These are phyloP conservation scores for Aphelinus atriplicis DNA, from an alignment of 1,140 invertebrate genomes.

Conservation along the genomic window DNA sequence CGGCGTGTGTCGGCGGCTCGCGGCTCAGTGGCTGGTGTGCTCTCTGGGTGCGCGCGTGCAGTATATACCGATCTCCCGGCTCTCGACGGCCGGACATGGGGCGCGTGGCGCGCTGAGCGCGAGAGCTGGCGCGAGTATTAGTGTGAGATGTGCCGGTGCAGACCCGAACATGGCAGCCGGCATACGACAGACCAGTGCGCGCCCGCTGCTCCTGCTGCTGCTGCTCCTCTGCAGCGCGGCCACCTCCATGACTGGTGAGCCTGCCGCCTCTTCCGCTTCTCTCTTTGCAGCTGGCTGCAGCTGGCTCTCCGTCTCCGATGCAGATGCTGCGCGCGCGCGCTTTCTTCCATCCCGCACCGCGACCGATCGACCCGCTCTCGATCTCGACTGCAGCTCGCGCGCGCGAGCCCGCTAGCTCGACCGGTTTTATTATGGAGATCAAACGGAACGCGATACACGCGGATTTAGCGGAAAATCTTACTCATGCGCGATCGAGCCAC, in stretches of 20 bases:
- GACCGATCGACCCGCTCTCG: no score
- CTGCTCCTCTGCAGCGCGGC: conserved; percentile 12
- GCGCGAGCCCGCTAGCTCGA: no score
- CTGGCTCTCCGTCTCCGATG: no score
- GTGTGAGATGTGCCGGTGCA: conserved; percentile 4
- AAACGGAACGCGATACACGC: no score
- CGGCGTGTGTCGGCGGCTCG: not conserved
- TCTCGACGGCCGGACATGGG: not conserved
- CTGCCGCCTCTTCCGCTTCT: no score
- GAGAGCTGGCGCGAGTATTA: not conserved
- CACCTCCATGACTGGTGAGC: conserved; percentile 22
- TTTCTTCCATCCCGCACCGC: no score
- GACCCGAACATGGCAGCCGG: conserved; percentile 4
- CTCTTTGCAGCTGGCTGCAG: not conserved
- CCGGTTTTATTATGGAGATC: no score
- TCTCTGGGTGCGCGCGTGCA: not conserved
- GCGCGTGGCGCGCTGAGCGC: not conserved
- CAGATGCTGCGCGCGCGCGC: no score
- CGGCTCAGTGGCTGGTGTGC: not conserved
- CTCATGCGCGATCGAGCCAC: no score
- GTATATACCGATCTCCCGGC: not conserved
- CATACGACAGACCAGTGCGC: no score
- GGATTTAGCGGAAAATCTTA: no score
- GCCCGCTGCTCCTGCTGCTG: not conserved
- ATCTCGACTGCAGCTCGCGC: no score